Percentiles rank a stretch among this genome's conserved stretches.
phyloP scores from a whole-genome alignment of 2,888 invertebrate genomes.

The Drosophila gaucha region DNA sequence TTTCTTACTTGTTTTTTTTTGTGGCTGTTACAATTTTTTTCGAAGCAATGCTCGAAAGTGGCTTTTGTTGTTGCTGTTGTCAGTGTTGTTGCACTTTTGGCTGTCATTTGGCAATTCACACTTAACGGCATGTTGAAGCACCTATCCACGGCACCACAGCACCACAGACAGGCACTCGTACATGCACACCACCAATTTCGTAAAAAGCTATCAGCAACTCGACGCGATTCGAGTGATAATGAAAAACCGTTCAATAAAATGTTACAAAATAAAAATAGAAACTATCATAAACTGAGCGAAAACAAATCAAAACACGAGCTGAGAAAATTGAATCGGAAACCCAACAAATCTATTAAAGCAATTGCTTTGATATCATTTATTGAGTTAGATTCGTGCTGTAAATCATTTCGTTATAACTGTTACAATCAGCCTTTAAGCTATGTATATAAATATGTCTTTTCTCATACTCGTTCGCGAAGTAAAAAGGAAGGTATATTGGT shows the following conservation, averaged over 20 bases:
- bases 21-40: slow-evolving; percentile 36
- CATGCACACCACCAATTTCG: slow-evolving; percentile 53
- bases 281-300: slow-evolving; percentile 3
- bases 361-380: slow-evolving; percentile 29
- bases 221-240: slow-evolving; percentile 36
- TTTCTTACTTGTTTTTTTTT: slow-evolving; percentile 1
- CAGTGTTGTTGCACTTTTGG: slow-evolving; percentile 22
- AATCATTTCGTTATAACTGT: too few relatives aligned
- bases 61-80: slow-evolving; percentile 29
- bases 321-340: slow-evolving; percentile 6
- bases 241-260: slow-evolving; percentile 39
- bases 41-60: slow-evolving; percentile 45
- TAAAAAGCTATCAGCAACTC: slow-evolving; percentile 21
- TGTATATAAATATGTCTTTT: too few relatives aligned
- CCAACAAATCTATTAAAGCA: slow-evolving; percentile 36
- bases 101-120: slow-evolving; percentile 67
- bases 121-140: slow-evolving; percentile 58
- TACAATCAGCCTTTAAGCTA: too few relatives aligned
- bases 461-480: too few relatives aligned
- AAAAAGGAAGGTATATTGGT: too few relatives aligned
- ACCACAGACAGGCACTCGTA: slow-evolving; percentile 33
- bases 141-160: slow-evolving; percentile 15
- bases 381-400: slow-evolving; percentile 1
- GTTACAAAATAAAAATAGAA: slow-evolving; percentile 20
- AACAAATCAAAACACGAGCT: slow-evolving; percentile 9